Percentiles rank a stretch among this genome's conserved stretches.
These are phyloP conservation scores for Noctua pronuba DNA, from an alignment of 2,888 invertebrate species.

Conservation along the genomic window DNA sequence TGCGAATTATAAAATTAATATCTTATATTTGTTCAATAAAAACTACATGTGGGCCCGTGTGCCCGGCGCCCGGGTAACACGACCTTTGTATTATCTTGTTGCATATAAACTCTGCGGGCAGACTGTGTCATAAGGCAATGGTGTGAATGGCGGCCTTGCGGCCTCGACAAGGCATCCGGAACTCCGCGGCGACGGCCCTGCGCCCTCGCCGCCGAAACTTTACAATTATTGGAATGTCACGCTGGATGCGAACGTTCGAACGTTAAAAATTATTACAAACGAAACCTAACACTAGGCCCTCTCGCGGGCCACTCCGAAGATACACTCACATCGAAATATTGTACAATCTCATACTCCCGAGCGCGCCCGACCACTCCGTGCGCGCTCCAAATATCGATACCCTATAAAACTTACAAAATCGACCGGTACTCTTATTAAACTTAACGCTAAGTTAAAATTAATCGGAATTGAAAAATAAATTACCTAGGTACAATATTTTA, in stretches of 20 bases:
- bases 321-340: slow-evolving; percentile 83
- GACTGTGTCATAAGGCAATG: slow-evolving; percentile 91
- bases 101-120: slow-evolving; percentile 90
- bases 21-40: slow-evolving; percentile 91
- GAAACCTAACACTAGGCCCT: slow-evolving; percentile 84
- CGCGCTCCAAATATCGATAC: slow-evolving; percentile 86
- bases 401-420: slow-evolving; percentile 91
- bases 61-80: slow-evolving; percentile 90
- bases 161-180: slow-evolving; percentile 85
- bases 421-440: slow-evolving; percentile 89
- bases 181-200: slow-evolving; percentile 72
- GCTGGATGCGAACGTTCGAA: slow-evolving; percentile 88
- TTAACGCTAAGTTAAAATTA: slow-evolving; percentile 90
- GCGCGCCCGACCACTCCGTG: slow-evolving; percentile 79
- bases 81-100: slow-evolving; percentile 90
- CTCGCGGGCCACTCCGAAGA: slow-evolving; percentile 79
- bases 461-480: slow-evolving; percentile 91
- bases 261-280: slow-evolving; percentile 84
- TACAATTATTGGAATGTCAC: slow-evolving; percentile 90
- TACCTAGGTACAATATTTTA: slow-evolving; percentile 91
- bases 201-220: slow-evolving; percentile 80
- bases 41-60: slow-evolving; percentile 90
- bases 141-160: slow-evolving; percentile 81
- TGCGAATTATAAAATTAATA: slow-evolving; percentile 90
- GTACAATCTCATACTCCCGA: slow-evolving; percentile 84